phyloP scores from a whole-genome alignment of 2,113 vertebrate species.

The Dicerorhinus sumatrensis region DNA sequence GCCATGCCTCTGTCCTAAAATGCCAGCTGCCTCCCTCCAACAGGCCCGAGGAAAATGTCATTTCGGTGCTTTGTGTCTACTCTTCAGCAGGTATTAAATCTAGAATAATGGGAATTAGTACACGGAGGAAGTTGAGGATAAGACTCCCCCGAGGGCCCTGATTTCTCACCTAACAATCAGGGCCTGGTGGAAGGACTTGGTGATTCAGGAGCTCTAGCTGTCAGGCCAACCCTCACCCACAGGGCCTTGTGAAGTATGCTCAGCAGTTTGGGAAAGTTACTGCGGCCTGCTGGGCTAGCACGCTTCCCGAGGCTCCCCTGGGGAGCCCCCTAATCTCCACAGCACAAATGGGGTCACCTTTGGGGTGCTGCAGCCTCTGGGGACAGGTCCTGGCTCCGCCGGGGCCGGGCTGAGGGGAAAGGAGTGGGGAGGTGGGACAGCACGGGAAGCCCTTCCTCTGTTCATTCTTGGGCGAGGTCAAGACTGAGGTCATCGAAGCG shows the following conservation, averaged over 20 bases:
- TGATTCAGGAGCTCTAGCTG: not conserved
- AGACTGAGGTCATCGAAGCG: not conserved
- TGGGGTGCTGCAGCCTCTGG: not conserved
- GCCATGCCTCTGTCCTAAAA: not conserved
- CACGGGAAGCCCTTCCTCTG: not conserved
- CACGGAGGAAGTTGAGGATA: constrained; percentile 3
- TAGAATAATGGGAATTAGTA: constrained; percentile 4
- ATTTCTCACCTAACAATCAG: constrained; percentile 54
- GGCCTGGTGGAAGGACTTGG: not conserved
- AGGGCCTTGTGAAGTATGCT: not conserved
- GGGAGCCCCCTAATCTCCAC: not conserved
- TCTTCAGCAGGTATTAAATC: constrained; percentile 22
- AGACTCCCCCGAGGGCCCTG: constrained; percentile 3
- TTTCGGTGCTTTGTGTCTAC: not conserved
- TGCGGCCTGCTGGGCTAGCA: fast-evolving
- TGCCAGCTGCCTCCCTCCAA: not conserved
- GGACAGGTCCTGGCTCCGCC: not conserved
- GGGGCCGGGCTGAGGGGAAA: not conserved
- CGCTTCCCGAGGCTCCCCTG: not conserved
- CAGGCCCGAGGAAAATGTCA: not conserved
- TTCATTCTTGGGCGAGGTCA: not conserved
- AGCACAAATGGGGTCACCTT: not conserved
- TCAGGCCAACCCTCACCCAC: not conserved
- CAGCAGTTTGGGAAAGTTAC: constrained; percentile 25
- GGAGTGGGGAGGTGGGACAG: fast-evolving